Evolutionary conservation across 2,113 vertebrate species (phyloP).

Genomic region (Daboia siamensis): DNA sequence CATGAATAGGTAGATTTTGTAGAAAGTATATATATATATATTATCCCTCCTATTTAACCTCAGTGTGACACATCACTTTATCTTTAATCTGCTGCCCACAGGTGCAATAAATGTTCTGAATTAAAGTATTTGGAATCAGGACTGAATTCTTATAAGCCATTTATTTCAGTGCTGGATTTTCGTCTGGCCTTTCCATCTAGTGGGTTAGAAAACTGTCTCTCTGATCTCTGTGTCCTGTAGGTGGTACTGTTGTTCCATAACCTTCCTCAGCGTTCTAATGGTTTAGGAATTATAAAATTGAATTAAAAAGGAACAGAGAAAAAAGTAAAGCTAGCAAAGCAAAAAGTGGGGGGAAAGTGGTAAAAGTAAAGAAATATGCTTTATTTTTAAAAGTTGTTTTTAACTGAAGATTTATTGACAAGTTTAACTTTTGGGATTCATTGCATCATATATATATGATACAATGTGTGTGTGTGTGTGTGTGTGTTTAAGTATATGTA

Average conservation of each 20-base stretch:
- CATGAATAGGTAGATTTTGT: constrained; percentile 36
- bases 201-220: not conserved
- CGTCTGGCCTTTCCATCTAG: accelerated
- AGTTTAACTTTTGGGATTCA: constrained; percentile 32
- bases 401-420: constrained; percentile 18
- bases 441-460: not conserved
- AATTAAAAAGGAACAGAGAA: not conserved
- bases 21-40: constrained; percentile 27
- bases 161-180: constrained; percentile 12
- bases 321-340: constrained; percentile 1
- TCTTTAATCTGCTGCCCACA: constrained; percentile 1
- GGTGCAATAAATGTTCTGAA: constrained; percentile 29
- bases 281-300: accelerated
- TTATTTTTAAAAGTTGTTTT: constrained; percentile 41
- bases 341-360: not conserved
- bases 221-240: constrained; percentile 47
- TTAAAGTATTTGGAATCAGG: not conserved
- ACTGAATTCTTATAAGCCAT: constrained; percentile 29
- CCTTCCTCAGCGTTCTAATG: not conserved
- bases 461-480: too few relatives aligned
- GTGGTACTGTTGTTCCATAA: constrained; percentile 63
- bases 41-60: constrained; percentile 39
- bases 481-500: too few relatives aligned
- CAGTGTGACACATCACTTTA: not conserved
- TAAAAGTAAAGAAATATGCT: constrained; percentile 13